Percentiles rank a stretch among this genome's conserved stretches.
phyloP scores from a whole-genome alignment of 2,113 vertebrate genomes.

The Bungarus multicinctus region DNA sequence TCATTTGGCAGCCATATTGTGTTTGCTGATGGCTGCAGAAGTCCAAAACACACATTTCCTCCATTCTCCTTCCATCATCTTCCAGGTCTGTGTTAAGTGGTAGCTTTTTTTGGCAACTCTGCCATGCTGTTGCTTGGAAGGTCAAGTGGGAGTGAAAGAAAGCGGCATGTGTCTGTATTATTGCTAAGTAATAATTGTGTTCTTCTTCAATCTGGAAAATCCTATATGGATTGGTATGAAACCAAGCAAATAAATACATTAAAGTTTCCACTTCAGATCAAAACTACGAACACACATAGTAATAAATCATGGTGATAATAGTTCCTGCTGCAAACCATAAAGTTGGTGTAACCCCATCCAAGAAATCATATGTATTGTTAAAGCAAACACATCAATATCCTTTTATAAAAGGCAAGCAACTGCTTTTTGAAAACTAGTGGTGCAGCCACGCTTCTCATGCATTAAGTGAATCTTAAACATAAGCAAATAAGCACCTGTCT shows the following conservation, averaged over 20 bases:
- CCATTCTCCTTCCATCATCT: not conserved
- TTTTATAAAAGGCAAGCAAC: not conserved
- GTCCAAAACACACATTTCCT: not conserved
- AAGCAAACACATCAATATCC: not conserved
- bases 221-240: not conserved
- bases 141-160: not conserved
- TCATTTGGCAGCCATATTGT: not conserved
- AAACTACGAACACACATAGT: not conserved
- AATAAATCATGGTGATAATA: not conserved
- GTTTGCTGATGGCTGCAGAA: not conserved
- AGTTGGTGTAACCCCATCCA: not conserved
- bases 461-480: not conserved
- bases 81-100: not conserved
- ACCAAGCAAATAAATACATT: not conserved
- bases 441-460: not conserved
- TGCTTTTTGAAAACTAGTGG: not conserved
- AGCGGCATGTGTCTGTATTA: not conserved
- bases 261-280: not conserved
- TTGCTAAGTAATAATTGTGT: not conserved
- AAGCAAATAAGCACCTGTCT: not conserved
- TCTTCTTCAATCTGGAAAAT: not conserved
- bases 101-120: not conserved
- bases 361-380: not conserved
- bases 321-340: not conserved
- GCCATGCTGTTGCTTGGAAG: not conserved